Base-by-base conservation (phyloP, 2,113 vertebrate genomes). In the Lepus timidus region DNA sequence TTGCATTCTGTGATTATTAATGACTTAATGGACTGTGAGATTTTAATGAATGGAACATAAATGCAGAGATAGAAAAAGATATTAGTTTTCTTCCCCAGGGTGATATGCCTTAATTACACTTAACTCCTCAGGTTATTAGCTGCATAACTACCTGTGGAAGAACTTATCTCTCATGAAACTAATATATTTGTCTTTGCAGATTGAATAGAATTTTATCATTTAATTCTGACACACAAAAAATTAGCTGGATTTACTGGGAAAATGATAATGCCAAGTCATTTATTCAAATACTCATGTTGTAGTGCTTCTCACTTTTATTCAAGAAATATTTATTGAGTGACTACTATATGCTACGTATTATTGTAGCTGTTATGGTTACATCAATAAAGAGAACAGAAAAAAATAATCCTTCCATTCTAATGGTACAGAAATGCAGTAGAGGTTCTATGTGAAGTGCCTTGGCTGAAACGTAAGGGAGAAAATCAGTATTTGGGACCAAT, bases 31-130 rank as follows among this genome's bases (percentile, higher is more conserved):
- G 79, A 17, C 79, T 94, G 88, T 17, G 82, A n/a, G 7, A 51
- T 81, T 93, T 97, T 97, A 98, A 98, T 97, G 97, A 98, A 22
- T 17, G 91, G 52, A 94, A 96, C 95, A 82, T 80, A 97, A 97
- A 65, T 94, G 85, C 61, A 96, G 95, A 81, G 62, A 73, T 9
- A 80, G 84, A 74, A 84, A 67, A 55, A 79, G 5, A 78, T 44
- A 79, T 39, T 91, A 65, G 64, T 71, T 93, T 3, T 9, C 83
- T 2, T 61, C 85, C 7, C 0, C 3, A n/a, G 96, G 97, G 87
- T 14, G 85, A 95, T 91, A 52, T 73, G 39, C 78, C 95, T 97
- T 98, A 98, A 98, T 98, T 97, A 96, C n/a, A 85, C 49, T 83
- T 94, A 85, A 71, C 31, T 85, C 62, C 67, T 91, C 88, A 44